Percentiles rank a stretch among this genome's conserved stretches.
Conservation (phyloP, 2,888 invertebrate genomes). For the Fragum fragum region DNA sequence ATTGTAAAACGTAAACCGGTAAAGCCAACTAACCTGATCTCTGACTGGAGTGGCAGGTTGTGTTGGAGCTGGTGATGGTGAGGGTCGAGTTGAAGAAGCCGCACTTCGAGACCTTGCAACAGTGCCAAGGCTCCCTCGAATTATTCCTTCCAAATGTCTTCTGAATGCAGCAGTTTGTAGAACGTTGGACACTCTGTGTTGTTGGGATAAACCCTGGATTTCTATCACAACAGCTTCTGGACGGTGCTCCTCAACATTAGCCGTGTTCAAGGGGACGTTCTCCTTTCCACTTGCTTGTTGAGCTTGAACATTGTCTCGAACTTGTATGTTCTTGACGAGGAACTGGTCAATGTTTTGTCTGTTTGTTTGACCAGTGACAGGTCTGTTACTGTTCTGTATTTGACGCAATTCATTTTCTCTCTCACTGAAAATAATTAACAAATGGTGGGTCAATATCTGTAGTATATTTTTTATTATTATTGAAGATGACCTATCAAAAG, state of each 20-base stretch:
- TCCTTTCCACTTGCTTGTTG: constrained; percentile 68
- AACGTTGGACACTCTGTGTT: constrained; percentile 84
- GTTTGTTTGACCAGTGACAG: constrained; percentile 82
- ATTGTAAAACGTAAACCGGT: no score
- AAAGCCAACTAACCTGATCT: constrained; percentile 38
- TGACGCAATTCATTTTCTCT: constrained; percentile 83
- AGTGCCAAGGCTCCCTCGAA: constrained; percentile 77
- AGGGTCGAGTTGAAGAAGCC: constrained; percentile 35
- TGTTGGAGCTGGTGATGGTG: constrained; percentile 43
- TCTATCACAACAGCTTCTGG: constrained; percentile 84
- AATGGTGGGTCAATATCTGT: no score
- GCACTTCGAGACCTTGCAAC: constrained; percentile 59
- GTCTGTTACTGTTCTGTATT: constrained; percentile 81
- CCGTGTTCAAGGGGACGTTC: constrained; percentile 78
- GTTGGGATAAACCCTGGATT: constrained; percentile 84
- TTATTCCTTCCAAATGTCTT: constrained; percentile 82
- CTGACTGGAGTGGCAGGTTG: constrained; percentile 32
- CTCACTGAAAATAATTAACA: constrained; percentile 72
- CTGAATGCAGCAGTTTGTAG: constrained; percentile 81
- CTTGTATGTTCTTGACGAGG: constrained; percentile 75
- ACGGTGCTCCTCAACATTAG: constrained; percentile 80
- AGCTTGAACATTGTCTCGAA: constrained; percentile 48
- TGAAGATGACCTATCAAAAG: no score
- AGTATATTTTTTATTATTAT: no score
- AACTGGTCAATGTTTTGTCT: constrained; percentile 80